phyloP scores from a whole-genome alignment of 2,888 invertebrate species.

The Stegana nigrithorax region DNA sequence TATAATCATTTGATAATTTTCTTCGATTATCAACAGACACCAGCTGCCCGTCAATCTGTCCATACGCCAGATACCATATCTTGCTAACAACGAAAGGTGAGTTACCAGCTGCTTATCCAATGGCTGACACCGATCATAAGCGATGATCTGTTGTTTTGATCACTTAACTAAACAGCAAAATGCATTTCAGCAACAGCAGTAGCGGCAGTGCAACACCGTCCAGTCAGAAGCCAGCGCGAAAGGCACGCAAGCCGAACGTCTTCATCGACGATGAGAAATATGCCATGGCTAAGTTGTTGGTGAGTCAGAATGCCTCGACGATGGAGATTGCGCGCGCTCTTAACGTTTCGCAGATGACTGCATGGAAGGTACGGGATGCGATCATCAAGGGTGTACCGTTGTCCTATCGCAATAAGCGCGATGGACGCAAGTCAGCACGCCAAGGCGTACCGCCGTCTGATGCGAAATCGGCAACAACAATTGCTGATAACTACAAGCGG shows the following conservation, averaged over 20 bases:
- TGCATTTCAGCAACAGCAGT: conserved; percentile 7
- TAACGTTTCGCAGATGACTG: conserved; percentile 68
- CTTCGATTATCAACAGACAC: conserved; percentile 45
- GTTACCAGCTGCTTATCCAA: conserved; percentile 21
- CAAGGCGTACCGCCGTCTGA: background rate
- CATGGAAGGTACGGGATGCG: conserved; percentile 68
- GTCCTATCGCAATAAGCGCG: conserved; percentile 65
- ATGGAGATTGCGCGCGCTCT: conserved; percentile 67
- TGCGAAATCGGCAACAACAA: background rate
- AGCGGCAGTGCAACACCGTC: conserved; percentile 19
- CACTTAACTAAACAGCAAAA: background rate
- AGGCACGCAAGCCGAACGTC: conserved; percentile 67
- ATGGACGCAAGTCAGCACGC: background rate
- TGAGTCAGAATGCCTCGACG: conserved; percentile 65
- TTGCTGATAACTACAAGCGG: background rate
- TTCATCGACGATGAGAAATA: conserved; percentile 68
- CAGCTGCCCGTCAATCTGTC: conserved; percentile 64
- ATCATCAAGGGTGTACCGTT: conserved; percentile 66
- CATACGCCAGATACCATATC: conserved; percentile 55
- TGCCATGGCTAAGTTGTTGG: conserved; percentile 65
- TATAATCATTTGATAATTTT: background rate
- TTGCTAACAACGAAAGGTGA: conserved; percentile 57
- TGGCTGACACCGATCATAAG: conserved; percentile 23
- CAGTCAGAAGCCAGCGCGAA: conserved; percentile 47
- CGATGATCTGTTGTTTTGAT: background rate